phyloP scores from a whole-genome alignment of 2,113 vertebrate species.

The Erythrolamprus reginae region DNA sequence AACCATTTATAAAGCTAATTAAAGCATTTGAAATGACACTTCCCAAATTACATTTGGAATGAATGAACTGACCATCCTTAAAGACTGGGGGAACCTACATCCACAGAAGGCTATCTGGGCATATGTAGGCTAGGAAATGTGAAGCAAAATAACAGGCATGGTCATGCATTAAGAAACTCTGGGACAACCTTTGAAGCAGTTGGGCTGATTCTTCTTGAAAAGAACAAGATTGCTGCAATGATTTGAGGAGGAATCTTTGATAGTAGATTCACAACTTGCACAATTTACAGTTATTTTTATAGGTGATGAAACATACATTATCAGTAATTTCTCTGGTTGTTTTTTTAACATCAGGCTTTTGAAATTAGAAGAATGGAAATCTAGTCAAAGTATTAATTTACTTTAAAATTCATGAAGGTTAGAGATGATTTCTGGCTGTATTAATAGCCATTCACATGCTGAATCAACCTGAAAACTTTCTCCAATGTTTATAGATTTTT shows the following conservation, averaged over 20 bases:
- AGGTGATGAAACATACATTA: not conserved
- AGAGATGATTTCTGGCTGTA: not conserved
- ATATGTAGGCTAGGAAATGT: not conserved
- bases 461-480: not conserved
- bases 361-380: not conserved
- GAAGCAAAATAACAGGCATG: not conserved
- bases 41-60: not conserved
- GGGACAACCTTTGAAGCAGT: not conserved
- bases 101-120: not conserved
- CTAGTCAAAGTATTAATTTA: not conserved
- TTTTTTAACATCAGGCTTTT: not conserved
- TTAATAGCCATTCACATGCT: constrained; percentile 11
- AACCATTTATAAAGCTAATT: not conserved
- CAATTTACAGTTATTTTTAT: not conserved
- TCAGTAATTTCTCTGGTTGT: not conserved
- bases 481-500: not conserved
- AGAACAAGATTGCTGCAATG: not conserved
- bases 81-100: not conserved
- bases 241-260: not conserved
- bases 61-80: not conserved
- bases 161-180: not conserved
- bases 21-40: not conserved
- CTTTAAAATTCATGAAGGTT: not conserved
- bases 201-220: not conserved
- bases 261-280: not conserved